Evolutionary conservation across 1,140 invertebrate species (phyloP), one percentile per base, ranked within the genome.

Genomic region (Heliothis subflexa): DNA sequence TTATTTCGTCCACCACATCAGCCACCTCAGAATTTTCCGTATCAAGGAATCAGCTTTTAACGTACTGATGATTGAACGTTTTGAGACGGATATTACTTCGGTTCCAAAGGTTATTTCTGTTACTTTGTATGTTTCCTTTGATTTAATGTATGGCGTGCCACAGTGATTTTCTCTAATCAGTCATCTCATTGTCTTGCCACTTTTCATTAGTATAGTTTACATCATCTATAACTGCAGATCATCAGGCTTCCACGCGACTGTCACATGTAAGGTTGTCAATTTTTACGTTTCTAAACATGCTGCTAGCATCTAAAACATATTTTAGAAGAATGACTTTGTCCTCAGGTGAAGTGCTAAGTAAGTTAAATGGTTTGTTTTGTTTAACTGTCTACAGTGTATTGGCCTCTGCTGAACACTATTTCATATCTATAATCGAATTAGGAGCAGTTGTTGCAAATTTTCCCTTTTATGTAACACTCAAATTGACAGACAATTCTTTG

Each of bases 41-140:
- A 70, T 52, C 21, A 70, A 70, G 49, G 49, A 70, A 66, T 47
- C 18, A 49, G 40, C 62, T 66, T 66, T 66, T 66, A 66, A 49
- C 47, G 1, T 11, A 12, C 4, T n/a, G 62, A 45, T 47, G 62
- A 66, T 21, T 66, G 62, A 66, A 47, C 3, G 40, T 9, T 9
- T 45, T 64, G 61, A 45, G 40, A 55, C 33, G 33, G 61, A 16
- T 18, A 47, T 64, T 45, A 45, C 61, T 64, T 66, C 47, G 62
- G 18, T 66, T 66, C 40, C 3, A 18, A 40, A 47, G 4, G 62
- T 16, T 21, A 21, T 64, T 55, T 16, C 18, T 55, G 33, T 64
- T 40, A 47, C 40, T 18, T 10, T 66, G n/a, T 40, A 40, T 40
- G 33, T 40, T 40, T 64, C 40, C 33, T 64, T 64, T 64, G 61